Evolutionary conservation across 2,113 vertebrate species (phyloP).

Genomic region (Cebus imitator): DNA sequence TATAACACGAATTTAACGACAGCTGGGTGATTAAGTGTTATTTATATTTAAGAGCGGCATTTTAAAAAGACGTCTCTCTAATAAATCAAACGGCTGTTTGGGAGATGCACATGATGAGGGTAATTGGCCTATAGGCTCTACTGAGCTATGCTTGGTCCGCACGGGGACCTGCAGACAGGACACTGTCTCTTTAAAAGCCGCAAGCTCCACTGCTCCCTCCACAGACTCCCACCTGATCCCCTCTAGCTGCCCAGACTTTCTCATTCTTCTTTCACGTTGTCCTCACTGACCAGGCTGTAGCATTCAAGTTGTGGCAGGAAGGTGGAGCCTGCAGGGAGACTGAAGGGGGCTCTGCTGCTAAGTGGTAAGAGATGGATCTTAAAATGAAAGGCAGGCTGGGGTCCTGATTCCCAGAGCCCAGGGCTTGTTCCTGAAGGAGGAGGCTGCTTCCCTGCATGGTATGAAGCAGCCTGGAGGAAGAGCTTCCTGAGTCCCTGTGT

Average conservation of each 20-base stretch:
- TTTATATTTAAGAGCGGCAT: slow-evolving; percentile 78
- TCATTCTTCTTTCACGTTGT: not conserved
- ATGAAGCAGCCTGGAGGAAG: not conserved
- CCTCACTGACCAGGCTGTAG: not conserved
- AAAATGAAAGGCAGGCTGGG: slow-evolving; percentile 20
- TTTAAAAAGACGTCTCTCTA: slow-evolving; percentile 67
- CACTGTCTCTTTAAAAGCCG: slow-evolving; percentile 16
- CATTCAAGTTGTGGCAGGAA: slow-evolving; percentile 20
- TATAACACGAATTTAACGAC: slow-evolving; percentile 79
- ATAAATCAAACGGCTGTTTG: slow-evolving; percentile 77
- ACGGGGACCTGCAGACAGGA: not conserved
- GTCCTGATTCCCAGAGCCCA: not conserved
- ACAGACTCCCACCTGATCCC: not conserved
- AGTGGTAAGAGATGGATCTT: slow-evolving; percentile 25
- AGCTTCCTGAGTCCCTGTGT: not conserved
- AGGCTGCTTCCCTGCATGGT: not conserved
- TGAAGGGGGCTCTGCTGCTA: not conserved
- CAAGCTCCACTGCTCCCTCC: not conserved
- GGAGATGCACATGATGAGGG: slow-evolving; percentile 70
- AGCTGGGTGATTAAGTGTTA: slow-evolving; percentile 79
- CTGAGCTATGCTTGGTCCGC: not conserved
- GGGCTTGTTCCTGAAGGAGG: not conserved
- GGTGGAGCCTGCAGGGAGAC: slow-evolving; percentile 37
- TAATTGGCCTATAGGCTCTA: slow-evolving; percentile 62
- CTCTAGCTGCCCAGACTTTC: not conserved